phyloP scores from a whole-genome alignment of 2,113 vertebrate species.

The Myanophis thanlyinensis region DNA sequence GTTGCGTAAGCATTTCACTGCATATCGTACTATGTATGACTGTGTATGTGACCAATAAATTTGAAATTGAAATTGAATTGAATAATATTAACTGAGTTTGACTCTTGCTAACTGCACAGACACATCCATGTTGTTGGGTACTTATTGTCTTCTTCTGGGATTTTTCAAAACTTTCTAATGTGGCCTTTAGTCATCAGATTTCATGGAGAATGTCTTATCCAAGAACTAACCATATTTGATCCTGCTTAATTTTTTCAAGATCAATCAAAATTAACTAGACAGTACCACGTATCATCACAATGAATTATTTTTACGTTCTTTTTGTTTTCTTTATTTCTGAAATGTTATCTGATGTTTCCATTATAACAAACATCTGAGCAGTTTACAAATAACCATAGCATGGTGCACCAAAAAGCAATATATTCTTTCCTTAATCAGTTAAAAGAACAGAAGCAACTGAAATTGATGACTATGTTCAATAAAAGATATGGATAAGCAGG shows the following conservation, averaged over 20 bases:
- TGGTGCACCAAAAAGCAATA: neutral
- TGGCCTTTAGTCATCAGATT: neutral
- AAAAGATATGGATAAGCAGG: neutral
- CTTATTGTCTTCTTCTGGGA: neutral
- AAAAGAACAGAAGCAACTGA: neutral
- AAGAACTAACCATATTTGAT: neutral
- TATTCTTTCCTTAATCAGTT: neutral
- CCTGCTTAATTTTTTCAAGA: neutral
- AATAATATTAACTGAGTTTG: neutral
- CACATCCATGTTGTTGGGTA: neutral
- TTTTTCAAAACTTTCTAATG: neutral
- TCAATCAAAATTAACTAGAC: neutral
- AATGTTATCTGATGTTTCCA: neutral
- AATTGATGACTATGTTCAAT: neutral
- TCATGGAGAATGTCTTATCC: neutral
- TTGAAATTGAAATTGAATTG: too few relatives aligned
- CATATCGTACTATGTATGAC: too few relatives aligned
- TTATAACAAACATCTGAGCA: too few relatives aligned
- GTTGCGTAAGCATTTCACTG: too few relatives aligned
- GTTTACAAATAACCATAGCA: neutral
- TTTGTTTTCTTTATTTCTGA: neutral
- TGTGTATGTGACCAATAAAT: too few relatives aligned
- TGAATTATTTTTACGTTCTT: neutral
- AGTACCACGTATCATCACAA: neutral
- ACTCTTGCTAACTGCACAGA: neutral